These are phyloP conservation scores for Eumaeus atala DNA, from an alignment of 1,140 invertebrate genomes.

Conservation along the genomic window DNA sequence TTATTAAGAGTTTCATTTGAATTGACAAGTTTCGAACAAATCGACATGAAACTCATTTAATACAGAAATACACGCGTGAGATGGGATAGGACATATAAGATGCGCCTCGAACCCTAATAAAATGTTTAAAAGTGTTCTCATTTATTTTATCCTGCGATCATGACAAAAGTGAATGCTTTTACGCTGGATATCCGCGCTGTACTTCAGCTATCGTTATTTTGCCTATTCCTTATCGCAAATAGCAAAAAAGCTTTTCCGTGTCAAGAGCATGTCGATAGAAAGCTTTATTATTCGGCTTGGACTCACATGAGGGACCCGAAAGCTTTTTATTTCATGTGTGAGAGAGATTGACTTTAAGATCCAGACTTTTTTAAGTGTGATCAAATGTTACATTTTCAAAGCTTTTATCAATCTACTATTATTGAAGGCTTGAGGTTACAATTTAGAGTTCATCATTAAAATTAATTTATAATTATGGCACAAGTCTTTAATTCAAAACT, in stretches of 20 bases:
- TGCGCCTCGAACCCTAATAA: neutral
- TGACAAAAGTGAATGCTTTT: constrained; percentile 22
- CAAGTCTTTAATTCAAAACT: no score
- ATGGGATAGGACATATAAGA: no score
- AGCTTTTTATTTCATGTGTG: constrained; percentile 23
- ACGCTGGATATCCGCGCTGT: constrained; percentile 24
- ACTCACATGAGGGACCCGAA: constrained; percentile 31
- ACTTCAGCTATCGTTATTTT: constrained; percentile 22
- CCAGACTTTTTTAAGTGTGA: neutral
- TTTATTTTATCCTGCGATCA: constrained; percentile 12
- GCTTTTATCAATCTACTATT: no score
- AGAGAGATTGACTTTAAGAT: constrained; percentile 23
- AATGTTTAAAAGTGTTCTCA: constrained; percentile 3
- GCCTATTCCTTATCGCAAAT: constrained; percentile 45
- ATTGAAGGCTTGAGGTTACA: no score
- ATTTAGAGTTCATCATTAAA: no score
- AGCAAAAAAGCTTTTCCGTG: constrained; percentile 65
- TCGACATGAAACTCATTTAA: no score
- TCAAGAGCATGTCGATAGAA: constrained; percentile 58
- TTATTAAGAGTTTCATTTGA: no score
- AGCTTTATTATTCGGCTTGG: constrained; percentile 51
- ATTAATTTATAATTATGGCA: no score
- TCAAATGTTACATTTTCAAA: no score
- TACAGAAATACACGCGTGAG: no score
- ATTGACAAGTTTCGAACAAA: no score